Base-by-base conservation (phyloP, 2,113 vertebrate species). In the Oophaga pumilio region DNA sequence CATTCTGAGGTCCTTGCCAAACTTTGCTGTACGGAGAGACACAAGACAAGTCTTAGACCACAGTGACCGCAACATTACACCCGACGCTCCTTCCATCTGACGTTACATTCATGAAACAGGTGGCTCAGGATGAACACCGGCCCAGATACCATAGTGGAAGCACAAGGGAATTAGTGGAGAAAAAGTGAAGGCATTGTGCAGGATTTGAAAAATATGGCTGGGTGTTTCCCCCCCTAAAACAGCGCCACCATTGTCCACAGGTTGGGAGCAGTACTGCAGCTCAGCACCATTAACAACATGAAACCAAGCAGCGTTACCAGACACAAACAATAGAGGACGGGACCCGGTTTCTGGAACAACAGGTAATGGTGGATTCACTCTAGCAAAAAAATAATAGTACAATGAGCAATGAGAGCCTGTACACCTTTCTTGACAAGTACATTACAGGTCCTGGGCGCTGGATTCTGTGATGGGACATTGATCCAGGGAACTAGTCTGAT, bases 21-120 rank as follows among this genome's bases (percentile, higher is more conserved):
- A 77, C 93, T 94, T 71, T 94, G 92, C 94, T 94, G 90, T 80
- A 80, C 60, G 6, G 56, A 22, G 60, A 43, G 10, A 83, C 53
- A 0, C 8, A 8, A 52, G 43, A 82, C 15, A 53, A 62, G n/a
- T 33, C 26, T 17, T 7, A 24, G 22, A 66, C 22, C 6, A 20
- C 17, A 20, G 24, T 49, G 15, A 18, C 33, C 17, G 59, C 26
- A 78, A 26, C 53, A 56, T 22, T 22, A 62, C 20, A 15, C 60
- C 20, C 1, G 18, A 5, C 9, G 1, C 60, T 7, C 60, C 60
- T 8, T 59, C 57, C 17, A 59, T 14, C 57, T 17, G 57, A 9
- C 53, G 9, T 11, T 56, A 56, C 53, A 56, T 2, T 62, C 4
- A 66, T 66, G 62, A 66, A 66, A n/a, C 62, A 66, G 62, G 22